phyloP scores from a whole-genome alignment of 2,797 vertebrate species.

The Chiloscyllium punctatum region DNA sequence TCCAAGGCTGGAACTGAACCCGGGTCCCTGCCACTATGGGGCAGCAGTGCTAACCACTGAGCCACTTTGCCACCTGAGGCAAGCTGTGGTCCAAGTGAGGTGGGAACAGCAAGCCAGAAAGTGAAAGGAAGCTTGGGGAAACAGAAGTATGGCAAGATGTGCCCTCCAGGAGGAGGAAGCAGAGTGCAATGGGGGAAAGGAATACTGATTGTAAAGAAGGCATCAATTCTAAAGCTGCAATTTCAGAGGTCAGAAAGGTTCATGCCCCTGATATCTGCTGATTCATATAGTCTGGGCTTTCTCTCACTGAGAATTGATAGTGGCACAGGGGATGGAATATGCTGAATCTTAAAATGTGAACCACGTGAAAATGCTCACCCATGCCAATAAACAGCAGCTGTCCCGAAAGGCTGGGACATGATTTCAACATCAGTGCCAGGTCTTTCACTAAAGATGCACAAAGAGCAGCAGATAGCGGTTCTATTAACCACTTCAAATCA shows the following conservation, averaged over 20 bases:
- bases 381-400: neutral
- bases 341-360: neutral
- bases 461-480: neutral
- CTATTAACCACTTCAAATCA: neutral
- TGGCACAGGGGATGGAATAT: neutral
- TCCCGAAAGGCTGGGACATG: neutral
- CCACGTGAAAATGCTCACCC: neutral
- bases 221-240: neutral
- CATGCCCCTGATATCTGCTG: neutral
- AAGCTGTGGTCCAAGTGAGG: neutral
- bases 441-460: neutral
- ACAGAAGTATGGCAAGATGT: too few species aligned
- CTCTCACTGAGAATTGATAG: neutral
- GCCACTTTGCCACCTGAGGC: too few species aligned
- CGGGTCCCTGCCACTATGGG: too few species aligned
- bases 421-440: neutral
- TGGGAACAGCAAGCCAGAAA: too few species aligned
- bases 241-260: neutral
- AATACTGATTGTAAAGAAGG: neutral
- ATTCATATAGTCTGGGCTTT: neutral
- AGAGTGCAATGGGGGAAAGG: neutral
- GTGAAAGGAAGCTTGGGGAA: neutral
- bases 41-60: too few species aligned
- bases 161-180: neutral
- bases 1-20: too few species aligned